A percentile compares a stretch with the other conserved stretches of the same genome.
Evolutionary conservation across 2,113 vertebrate species (phyloP).

Genomic region (Anseranas semipalmata): DNA sequence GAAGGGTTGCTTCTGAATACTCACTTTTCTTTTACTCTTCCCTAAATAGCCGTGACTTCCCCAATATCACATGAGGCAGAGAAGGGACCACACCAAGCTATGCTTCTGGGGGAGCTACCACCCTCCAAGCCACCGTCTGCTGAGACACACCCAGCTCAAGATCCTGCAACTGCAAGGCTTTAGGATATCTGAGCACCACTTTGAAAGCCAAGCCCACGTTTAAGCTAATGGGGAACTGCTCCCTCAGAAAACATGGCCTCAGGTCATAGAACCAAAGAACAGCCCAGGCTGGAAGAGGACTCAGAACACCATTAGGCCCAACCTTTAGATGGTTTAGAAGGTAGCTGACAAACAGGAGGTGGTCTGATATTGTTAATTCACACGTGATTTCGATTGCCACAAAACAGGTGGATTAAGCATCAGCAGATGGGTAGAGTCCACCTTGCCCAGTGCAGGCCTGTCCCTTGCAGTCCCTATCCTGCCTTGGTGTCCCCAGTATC

Average conservation of each 20-base stretch:
- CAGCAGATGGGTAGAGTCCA: too few species aligned
- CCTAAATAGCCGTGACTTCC: not conserved
- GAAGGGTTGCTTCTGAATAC: not conserved
- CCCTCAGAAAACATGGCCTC: not conserved
- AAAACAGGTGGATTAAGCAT: not conserved
- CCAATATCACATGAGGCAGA: not conserved
- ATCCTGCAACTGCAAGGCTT: not conserved
- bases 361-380: not conserved
- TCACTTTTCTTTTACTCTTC: not conserved
- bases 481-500: not conserved
- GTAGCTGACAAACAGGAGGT: not conserved
- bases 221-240: not conserved
- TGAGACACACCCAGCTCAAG: not conserved
- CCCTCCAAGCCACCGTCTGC: not conserved
- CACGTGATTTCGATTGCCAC: not conserved
- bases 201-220: not conserved
- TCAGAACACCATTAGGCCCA: too few species aligned
- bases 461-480: not conserved
- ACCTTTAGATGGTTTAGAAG: too few species aligned
- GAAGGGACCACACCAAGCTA: not conserved
- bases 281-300: too few species aligned
- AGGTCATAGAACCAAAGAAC: too few species aligned
- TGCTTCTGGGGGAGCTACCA: not conserved
- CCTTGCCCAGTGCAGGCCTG: too few species aligned
- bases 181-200: not conserved